These are phyloP conservation scores for Isichthys henryi DNA, from an alignment of 2,113 vertebrate genomes.

Conservation along the genomic window DNA sequence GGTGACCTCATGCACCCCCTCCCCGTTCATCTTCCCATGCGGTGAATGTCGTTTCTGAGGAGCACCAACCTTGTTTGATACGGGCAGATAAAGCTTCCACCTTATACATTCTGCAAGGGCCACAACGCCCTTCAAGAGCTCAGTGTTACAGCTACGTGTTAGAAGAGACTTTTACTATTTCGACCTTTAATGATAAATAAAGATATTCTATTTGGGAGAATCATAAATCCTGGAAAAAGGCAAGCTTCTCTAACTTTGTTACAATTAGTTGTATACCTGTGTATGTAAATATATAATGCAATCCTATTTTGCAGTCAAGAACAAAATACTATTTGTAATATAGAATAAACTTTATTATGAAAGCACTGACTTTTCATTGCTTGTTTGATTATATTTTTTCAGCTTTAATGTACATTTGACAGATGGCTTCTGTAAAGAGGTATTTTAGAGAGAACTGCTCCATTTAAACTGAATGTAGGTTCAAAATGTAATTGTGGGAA, in stretches of 20 bases:
- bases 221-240: conserved; percentile 84
- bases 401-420: background rate
- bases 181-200: conserved; percentile 61
- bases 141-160: conserved; percentile 79
- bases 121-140: conserved; percentile 71
- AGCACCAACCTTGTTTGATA: conserved; percentile 31
- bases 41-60: conserved; percentile 35
- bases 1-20: background rate
- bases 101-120: conserved; percentile 68
- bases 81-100: conserved; percentile 76
- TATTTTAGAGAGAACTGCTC: background rate
- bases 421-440: background rate
- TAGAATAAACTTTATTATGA: conserved; percentile 99
- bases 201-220: conserved; percentile 62
- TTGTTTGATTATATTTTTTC: background rate
- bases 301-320: conserved; percentile 99
- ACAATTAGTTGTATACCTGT: conserved; percentile 99
- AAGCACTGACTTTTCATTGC: conserved; percentile 54
- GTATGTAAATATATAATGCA: conserved; percentile 99
- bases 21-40: conserved; percentile 28
- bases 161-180: conserved; percentile 83
- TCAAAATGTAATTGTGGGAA: background rate
- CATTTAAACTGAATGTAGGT: background rate
- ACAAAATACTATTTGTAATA: conserved; percentile 99
- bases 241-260: conserved; percentile 99